Base-by-base conservation (phyloP, 2,888 invertebrate species). In the Cosmia pyralina region DNA sequence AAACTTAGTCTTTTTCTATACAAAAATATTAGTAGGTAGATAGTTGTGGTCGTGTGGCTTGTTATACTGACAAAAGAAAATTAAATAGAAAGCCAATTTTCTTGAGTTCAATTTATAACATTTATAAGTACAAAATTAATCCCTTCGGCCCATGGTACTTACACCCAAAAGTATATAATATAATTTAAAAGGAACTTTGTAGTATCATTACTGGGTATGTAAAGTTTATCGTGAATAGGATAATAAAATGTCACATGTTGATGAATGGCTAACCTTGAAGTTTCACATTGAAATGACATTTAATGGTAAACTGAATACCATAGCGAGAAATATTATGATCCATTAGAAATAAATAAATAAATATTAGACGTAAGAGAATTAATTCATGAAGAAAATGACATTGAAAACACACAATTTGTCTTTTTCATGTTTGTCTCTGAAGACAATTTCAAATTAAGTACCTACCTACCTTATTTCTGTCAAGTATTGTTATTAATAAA, bases 211-310 rank as follows among this genome's bases (percentile, higher is more conserved):
- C 55, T 79, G 64, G 28, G 62, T 75, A 79, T 80, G 72, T 70
- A 65, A 73, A 70, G 66, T 55, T 52, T 58, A 68, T 72, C 84
- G 82, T 87, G 82, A 79, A 81, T 82, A 73, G 84, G 81, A 84
- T 87, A 84, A 78, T 83, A 82, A 81, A 83, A 78, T 70, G 46
- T 69, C 67, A 75, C 80, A 77, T 76, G 74, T 70, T 83, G 71
- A 85, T 82, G 59, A 75, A 82, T 84, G 72, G 67, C 62, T 83
- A 84, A 81, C 89, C 88, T 89, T 88, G 85, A 77, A 17, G 65
- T 75, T 69, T 60, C 75, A 81, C 81, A 79, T 78, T 74, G 80
- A 75, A 84, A 69, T 84, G 80, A 84, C 81, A 85, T 82, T 80
- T 72, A 78, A 68, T 67, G 62, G 44, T 64, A 71, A 75, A 72